These are phyloP conservation scores for Falco punctatus DNA, from an alignment of 2,113 vertebrate species.

Conservation along the genomic window DNA sequence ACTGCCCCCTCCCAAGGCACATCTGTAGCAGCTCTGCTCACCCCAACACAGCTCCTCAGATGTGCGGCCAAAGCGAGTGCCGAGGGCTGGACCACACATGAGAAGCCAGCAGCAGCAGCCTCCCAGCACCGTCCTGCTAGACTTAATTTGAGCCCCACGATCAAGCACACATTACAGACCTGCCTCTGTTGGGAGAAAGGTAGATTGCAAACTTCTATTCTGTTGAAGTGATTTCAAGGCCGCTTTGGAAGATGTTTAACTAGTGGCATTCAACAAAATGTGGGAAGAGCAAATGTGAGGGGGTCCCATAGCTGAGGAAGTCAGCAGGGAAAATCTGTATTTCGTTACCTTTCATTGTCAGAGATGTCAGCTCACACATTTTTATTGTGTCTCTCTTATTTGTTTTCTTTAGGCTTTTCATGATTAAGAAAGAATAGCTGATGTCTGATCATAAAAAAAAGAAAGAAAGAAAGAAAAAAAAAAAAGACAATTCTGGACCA, in stretches of 20 bases:
- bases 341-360: neutral
- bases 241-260: neutral
- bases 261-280: neutral
- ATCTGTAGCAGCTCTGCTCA: neutral
- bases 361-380: neutral
- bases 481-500: neutral
- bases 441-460: neutral
- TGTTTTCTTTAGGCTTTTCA: neutral
- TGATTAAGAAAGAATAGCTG: neutral
- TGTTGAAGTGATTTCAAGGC: neutral
- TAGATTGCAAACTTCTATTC: neutral
- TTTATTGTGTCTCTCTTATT: neutral
- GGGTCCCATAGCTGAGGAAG: neutral
- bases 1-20: neutral
- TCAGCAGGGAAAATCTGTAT: neutral
- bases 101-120: neutral
- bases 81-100: neutral
- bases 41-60: neutral
- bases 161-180: neutral
- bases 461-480: too few species aligned
- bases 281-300: neutral
- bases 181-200: neutral
- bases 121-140: neutral
- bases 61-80: neutral
- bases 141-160: neutral